Percentiles rank a stretch among this genome's conserved stretches.
phyloP scores from a whole-genome alignment of 2,797 vertebrate genomes.

The Danio aesculapii region DNA sequence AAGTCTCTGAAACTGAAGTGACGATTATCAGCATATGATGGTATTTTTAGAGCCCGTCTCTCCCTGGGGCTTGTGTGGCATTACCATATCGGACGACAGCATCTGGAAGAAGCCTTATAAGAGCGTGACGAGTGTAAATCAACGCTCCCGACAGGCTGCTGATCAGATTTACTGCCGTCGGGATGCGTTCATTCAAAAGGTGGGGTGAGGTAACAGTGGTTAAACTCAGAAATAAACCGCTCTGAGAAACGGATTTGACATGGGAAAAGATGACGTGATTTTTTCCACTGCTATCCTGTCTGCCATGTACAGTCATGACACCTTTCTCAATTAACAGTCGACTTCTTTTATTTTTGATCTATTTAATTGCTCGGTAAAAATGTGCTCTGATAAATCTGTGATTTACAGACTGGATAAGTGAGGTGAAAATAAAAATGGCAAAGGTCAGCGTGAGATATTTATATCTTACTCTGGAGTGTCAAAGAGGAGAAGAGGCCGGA shows the following conservation, averaged over 20 bases:
- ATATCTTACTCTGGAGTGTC: neutral
- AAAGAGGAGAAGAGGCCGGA: neutral
- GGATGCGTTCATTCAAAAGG: neutral
- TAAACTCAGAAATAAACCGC: neutral
- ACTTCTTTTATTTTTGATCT: neutral
- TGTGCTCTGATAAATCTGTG: neutral
- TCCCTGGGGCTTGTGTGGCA: neutral
- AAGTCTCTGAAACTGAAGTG: slow-evolving; percentile 19
- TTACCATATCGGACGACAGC: slow-evolving; percentile 31
- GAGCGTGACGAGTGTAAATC: slow-evolving; percentile 34
- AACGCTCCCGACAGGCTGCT: slow-evolving; percentile 19
- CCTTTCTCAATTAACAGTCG: neutral
- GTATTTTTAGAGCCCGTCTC: slow-evolving; percentile 37
- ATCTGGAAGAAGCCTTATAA: slow-evolving; percentile 21
- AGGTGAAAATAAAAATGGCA: slow-evolving; percentile 17
- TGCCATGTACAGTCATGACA: neutral
- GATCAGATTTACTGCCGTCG: slow-evolving; percentile 41
- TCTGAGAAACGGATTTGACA: neutral
- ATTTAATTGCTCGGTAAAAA: neutral
- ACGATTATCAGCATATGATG: neutral
- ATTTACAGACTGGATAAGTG: neutral
- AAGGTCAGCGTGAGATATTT: slow-evolving; percentile 25
- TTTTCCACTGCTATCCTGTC: neutral
- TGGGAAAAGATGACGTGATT: neutral
- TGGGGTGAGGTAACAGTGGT: neutral